Base-by-base conservation (phyloP, 2,888 invertebrate genomes). In the Cantharis rufa region DNA sequence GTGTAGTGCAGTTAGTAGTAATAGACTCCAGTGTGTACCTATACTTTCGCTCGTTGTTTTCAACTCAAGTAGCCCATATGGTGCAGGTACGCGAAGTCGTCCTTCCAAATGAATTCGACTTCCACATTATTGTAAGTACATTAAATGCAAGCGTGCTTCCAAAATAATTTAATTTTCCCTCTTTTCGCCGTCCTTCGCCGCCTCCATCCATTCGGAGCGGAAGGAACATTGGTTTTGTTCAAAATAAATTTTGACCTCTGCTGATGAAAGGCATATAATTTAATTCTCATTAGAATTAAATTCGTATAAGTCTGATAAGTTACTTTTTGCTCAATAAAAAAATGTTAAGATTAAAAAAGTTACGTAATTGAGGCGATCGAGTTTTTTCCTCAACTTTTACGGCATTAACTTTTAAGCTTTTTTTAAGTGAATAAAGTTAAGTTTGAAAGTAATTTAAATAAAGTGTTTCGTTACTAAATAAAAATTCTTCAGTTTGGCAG, bases 81-180 rank as follows among this genome's bases (percentile, higher is more conserved):
- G 94, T 94, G 92, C 94, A 94, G 90, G 93, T 93, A 90, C 92
- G 93, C 90, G 93, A 93, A 91, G 91, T 93, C 89, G 93, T 93
- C 90, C 93, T 92, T 91, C 93, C 93, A 91, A 93, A 92, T 90
- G 92, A 92, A 89, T 92, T 93, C 91, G 94, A 93, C 89, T 93
- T 93, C 90, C 91, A 93, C 90, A 90, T 92, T 91, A 93, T 92
- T 92, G 93, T 93, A 90, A 93, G 93, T 93, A 92, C 18, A 24
- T 64, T 27, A 18, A 70, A 70, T 70, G n/a, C 61, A 18, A 48
- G 32, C 16, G 15, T 16, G 13, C 9, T 32, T 48, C n/a, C 24
- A 66, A 66, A 66, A 66, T 18, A 66, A 9, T 66, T 66, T 66
- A 5, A n/a, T 66, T 66, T 21, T 1, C 2, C 10, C 15, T 2